phyloP scores from a whole-genome alignment of 2,113 vertebrate species.

The Aptenodytes patagonicus region DNA sequence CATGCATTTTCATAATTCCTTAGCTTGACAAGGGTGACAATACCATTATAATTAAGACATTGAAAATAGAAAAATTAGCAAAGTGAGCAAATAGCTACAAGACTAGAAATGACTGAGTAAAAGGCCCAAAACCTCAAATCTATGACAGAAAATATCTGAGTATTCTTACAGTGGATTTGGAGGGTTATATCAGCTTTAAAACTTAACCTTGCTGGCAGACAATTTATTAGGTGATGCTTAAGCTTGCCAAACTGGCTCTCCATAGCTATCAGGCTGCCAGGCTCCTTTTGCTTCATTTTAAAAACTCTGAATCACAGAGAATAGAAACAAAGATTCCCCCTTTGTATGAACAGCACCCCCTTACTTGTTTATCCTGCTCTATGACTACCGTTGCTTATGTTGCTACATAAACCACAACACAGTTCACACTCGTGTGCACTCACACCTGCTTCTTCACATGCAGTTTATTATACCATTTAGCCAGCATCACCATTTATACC shows the following conservation, averaged over 20 bases:
- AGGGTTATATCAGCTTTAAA: not conserved
- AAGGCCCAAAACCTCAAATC: not conserved
- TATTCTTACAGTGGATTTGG: not conserved
- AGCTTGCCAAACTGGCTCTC: not conserved
- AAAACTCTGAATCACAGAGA: not conserved
- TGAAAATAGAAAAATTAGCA: not conserved
- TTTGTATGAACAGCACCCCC: not conserved
- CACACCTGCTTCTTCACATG: not conserved
- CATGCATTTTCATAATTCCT: not conserved
- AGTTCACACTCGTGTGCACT: not conserved
- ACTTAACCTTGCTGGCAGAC: not conserved
- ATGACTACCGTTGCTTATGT: accelerated
- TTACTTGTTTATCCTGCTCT: not conserved
- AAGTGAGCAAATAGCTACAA: not conserved
- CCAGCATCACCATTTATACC: not conserved
- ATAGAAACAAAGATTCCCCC: not conserved
- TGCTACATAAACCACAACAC: not conserved
- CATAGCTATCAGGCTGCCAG: not conserved
- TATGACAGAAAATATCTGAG: not conserved
- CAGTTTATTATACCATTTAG: not conserved
- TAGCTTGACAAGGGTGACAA: not conserved
- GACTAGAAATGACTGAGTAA: not conserved
- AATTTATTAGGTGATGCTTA: not conserved
- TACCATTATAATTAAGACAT: not conserved
- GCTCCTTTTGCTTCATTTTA: not conserved